Conservation (phyloP, 2,113 vertebrate species). For the Sturnira hondurensis region DNA sequence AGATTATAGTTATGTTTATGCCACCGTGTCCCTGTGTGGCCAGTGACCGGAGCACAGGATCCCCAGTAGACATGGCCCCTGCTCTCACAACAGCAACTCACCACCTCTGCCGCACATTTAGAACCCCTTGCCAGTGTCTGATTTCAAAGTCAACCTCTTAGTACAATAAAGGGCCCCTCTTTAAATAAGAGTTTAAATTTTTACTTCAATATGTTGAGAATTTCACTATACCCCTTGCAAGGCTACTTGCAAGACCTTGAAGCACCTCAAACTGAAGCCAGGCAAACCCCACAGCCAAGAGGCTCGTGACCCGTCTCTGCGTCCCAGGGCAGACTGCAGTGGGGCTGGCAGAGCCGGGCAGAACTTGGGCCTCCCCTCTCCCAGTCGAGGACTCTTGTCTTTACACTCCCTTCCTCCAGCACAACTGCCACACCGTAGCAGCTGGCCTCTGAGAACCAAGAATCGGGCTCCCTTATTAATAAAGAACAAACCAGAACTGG, state of each 20-base stretch:
- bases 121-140: background rate
- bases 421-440: fast-evolving
- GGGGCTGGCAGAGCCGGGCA: fast-evolving
- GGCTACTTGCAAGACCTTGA: background rate
- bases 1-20: background rate
- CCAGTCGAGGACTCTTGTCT: background rate
- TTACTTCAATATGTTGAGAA: slow-evolving; percentile 15
- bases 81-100: background rate
- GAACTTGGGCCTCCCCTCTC: background rate
- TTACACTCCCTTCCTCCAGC: background rate
- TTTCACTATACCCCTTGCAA: slow-evolving; percentile 34
- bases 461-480: background rate
- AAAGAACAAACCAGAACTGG: background rate
- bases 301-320: background rate
- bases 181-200: slow-evolving; percentile 3
- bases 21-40: background rate
- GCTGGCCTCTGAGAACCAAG: background rate
- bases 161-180: background rate
- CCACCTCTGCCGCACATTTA: background rate
- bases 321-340: background rate
- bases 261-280: background rate
- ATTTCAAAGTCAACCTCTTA: slow-evolving; percentile 36
- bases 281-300: background rate
- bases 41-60: background rate
- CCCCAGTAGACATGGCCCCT: background rate